phyloP scores from a whole-genome alignment of 2,113 vertebrate species.

The Centrocercus urophasianus region DNA sequence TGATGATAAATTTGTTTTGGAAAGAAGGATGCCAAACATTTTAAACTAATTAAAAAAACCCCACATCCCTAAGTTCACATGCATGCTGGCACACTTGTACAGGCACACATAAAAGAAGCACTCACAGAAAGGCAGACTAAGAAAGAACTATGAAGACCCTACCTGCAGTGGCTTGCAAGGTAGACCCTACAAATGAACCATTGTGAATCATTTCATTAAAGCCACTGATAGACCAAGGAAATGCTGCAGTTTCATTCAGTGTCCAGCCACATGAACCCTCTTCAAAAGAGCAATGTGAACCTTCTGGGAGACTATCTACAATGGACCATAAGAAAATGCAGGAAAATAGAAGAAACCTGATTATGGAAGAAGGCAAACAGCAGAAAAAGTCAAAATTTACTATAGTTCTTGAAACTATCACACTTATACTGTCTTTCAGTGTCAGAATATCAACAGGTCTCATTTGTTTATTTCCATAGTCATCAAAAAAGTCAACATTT shows the following conservation, averaged over 20 bases:
- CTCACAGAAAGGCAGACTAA: neutral
- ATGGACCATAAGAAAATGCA: neutral
- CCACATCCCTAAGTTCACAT: neutral
- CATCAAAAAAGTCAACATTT: neutral
- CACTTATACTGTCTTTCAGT: neutral
- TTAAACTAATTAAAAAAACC: neutral
- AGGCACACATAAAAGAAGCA: neutral
- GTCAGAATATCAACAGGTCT: neutral
- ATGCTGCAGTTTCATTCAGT: constrained; percentile 62
- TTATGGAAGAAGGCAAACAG: neutral
- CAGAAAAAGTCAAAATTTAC: neutral
- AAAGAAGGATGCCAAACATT: neutral
- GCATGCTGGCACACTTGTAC: neutral
- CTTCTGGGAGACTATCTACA: constrained; percentile 80
- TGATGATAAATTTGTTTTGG: neutral
- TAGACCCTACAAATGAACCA: constrained; percentile 70
- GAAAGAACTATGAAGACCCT: neutral
- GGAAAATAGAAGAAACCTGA: neutral
- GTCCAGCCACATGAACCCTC: constrained; percentile 85
- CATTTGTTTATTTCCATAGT: neutral
- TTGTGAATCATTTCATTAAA: constrained; percentile 65
- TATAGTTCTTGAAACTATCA: neutral
- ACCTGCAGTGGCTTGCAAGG: constrained; percentile 84
- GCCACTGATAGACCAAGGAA: constrained; percentile 77
- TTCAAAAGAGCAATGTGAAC: constrained; percentile 89